Conservation (phyloP, 2,888 invertebrate genomes). For the Sisyra terminalis region DNA sequence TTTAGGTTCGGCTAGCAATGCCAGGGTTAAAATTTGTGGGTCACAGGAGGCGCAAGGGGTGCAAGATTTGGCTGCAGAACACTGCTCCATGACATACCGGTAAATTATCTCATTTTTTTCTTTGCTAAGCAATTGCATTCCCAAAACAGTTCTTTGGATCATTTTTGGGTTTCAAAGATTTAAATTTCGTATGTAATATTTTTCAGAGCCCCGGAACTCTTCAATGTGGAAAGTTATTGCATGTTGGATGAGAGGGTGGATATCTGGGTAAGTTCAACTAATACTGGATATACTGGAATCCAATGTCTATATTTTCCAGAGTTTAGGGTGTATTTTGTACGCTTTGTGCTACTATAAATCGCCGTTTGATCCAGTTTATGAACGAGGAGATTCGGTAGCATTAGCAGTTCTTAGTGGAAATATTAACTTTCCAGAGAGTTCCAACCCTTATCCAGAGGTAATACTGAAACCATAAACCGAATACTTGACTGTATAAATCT, state of each 20-base stretch:
- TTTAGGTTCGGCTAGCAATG: conserved; percentile 46
- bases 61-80: conserved; percentile 67
- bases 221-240: conserved; percentile 66
- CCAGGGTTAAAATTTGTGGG: conserved; percentile 45
- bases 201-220: conserved; percentile 59
- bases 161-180: too few relatives aligned
- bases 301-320: conserved; percentile 31
- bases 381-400: conserved; percentile 74
- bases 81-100: conserved; percentile 75
- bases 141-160: too few relatives aligned
- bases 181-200: too few relatives aligned
- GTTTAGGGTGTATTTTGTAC: conserved; percentile 70
- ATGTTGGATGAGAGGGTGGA: conserved; percentile 71
- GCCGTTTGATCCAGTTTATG: conserved; percentile 70
- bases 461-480: too few relatives aligned
- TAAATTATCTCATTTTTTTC: too few relatives aligned
- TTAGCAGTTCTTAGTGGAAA: conserved; percentile 66
- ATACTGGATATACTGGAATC: too few relatives aligned
- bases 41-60: conserved; percentile 50
- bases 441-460: conserved; percentile 43
- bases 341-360: conserved; percentile 74
- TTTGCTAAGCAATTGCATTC: too few relatives aligned
- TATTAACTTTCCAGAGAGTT: conserved; percentile 48
- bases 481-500: conserved; percentile 4
- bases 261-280: conserved; percentile 50